phyloP scores from a whole-genome alignment of 1,140 invertebrate genomes.

The Orchestia grillus region DNA sequence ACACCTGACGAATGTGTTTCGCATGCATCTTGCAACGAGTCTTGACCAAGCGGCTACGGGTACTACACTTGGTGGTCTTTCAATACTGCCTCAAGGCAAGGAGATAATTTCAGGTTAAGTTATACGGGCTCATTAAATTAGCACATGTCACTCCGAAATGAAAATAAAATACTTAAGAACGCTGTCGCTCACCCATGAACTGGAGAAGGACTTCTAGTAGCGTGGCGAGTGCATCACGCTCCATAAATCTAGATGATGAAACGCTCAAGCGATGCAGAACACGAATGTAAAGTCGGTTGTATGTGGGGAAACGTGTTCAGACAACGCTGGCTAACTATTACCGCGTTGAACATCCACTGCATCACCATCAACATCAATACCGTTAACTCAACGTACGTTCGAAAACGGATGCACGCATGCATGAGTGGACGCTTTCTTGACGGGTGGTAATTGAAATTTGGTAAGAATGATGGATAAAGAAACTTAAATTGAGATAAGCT shows the following conservation, averaged over 20 bases:
- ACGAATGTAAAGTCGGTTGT: neutral
- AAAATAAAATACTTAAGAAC: neutral
- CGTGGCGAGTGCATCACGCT: neutral
- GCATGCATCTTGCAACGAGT: neutral
- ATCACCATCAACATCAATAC: too few species aligned
- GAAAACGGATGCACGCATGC: too few species aligned
- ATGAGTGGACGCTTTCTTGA: too few species aligned
- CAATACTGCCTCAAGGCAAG: neutral
- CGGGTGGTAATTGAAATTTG: too few species aligned
- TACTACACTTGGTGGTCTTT: neutral
- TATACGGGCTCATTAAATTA: neutral
- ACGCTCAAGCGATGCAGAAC: neutral
- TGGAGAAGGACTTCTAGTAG: neutral
- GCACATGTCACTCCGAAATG: neutral
- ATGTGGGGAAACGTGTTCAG: too few species aligned
- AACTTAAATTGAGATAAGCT: too few species aligned
- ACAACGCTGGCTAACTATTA: too few species aligned
- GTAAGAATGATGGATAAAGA: too few species aligned
- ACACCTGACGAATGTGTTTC: neutral
- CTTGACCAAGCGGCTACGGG: neutral
- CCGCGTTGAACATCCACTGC: too few species aligned
- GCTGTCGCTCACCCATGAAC: neutral
- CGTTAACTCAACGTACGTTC: too few species aligned
- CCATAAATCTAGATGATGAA: neutral
- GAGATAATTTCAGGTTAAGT: neutral